Percentiles rank a stretch among this genome's conserved stretches.
These are phyloP conservation scores for Bombylius major DNA, from an alignment of 2,888 invertebrate genomes.

Conservation along the genomic window DNA sequence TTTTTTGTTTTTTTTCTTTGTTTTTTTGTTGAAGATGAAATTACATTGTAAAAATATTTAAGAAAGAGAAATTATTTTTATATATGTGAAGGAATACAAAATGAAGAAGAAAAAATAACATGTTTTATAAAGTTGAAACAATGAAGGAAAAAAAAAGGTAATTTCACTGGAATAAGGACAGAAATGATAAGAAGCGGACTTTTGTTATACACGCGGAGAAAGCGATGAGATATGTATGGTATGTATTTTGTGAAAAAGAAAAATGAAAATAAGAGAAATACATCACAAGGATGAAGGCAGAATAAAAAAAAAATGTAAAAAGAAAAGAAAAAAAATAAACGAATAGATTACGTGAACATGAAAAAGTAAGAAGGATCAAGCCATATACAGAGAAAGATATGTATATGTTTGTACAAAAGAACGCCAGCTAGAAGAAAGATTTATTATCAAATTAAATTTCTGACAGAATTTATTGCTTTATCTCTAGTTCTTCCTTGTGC, in stretches of 20 bases:
- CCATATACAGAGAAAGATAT: background rate
- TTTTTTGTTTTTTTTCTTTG: background rate
- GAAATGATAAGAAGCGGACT: constrained; percentile 2
- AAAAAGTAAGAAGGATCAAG: constrained; percentile 9
- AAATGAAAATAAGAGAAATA: background rate
- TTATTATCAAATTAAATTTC: constrained; percentile 42
- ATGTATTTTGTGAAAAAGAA: background rate
- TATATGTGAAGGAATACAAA: no score
- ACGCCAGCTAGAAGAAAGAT: constrained; percentile 35
- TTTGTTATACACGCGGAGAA: background rate
- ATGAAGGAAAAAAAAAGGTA: background rate
- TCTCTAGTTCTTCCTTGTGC: constrained; percentile 30
- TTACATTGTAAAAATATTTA: no score
- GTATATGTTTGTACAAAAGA: background rate
- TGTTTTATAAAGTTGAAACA: constrained; percentile 3
- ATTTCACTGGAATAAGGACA: constrained; percentile 2
- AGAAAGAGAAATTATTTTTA: no score
- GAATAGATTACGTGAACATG: constrained; percentile 4
- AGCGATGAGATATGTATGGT: background rate
- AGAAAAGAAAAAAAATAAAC: background rate
- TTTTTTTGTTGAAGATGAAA: background rate
- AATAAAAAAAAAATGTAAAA: background rate
- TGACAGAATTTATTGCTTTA: constrained; percentile 41
- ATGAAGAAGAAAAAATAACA: background rate
- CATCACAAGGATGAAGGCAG: background rate